Conservation (phyloP, 2,888 invertebrate species). For the Taphrorychus bicolor region DNA sequence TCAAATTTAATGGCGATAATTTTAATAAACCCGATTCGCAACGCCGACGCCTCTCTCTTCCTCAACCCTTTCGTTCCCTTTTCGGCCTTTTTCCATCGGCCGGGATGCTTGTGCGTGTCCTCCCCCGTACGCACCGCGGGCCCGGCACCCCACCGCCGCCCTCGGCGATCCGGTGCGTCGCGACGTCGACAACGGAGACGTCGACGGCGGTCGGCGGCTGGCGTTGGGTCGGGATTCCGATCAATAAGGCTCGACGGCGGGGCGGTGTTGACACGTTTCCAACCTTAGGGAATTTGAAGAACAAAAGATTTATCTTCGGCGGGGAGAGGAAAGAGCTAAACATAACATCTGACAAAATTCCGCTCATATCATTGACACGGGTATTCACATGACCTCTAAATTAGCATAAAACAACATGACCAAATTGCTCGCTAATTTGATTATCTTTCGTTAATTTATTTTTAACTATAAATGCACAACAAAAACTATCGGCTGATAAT, state of each 20-base stretch:
- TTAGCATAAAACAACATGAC: too few relatives aligned
- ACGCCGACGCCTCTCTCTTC: background rate
- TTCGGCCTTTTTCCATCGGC: background rate
- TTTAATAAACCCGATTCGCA: background rate
- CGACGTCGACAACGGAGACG: slow-evolving; percentile 42
- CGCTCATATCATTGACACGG: too few relatives aligned
- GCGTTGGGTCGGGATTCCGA: slow-evolving; percentile 44
- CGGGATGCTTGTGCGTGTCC: slow-evolving; percentile 13
- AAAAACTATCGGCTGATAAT: too few relatives aligned
- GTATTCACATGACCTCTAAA: too few relatives aligned
- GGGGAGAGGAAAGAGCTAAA: too few relatives aligned
- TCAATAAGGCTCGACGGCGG: slow-evolving; percentile 44
- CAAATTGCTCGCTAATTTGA: too few relatives aligned
- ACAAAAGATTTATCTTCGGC: background rate
- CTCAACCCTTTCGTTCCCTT: background rate
- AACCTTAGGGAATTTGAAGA: background rate
- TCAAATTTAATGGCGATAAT: background rate
- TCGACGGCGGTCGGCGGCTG: slow-evolving; percentile 42
- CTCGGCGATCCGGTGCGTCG: slow-evolving; percentile 19
- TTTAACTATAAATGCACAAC: too few relatives aligned
- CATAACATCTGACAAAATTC: too few relatives aligned
- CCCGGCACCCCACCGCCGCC: slow-evolving; percentile 16
- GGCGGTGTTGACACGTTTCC: slow-evolving; percentile 30
- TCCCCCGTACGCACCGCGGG: slow-evolving; percentile 12
- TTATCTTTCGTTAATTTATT: too few relatives aligned